Conservation (phyloP, 2,113 vertebrate species). For the Entelurus aequoreus region DNA sequence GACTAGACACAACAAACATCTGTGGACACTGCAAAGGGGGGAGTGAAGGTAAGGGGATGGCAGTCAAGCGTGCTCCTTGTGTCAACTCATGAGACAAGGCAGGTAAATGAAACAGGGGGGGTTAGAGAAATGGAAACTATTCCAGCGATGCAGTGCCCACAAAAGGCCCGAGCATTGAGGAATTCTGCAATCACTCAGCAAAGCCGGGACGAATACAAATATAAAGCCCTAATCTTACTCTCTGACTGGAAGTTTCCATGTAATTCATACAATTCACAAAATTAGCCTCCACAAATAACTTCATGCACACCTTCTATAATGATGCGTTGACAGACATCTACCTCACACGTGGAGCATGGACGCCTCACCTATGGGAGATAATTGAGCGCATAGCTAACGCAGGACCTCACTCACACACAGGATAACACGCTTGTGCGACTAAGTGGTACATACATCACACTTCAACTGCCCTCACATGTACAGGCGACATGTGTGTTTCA, state of each 20-base stretch:
- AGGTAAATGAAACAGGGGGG: slow-evolving; percentile 59
- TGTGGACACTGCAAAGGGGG: slow-evolving; percentile 36
- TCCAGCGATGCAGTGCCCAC: slow-evolving; percentile 60
- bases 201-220: slow-evolving; percentile 27
- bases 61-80: slow-evolving; percentile 43
- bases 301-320: slow-evolving; percentile 53
- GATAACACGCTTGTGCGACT: slow-evolving; percentile 42
- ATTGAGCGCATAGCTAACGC: slow-evolving; percentile 53
- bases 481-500: slow-evolving; percentile 65
- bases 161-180: slow-evolving; percentile 58
- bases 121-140: slow-evolving; percentile 57
- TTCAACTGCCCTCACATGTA: slow-evolving; percentile 47
- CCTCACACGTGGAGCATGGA: slow-evolving; percentile 29
- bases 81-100: slow-evolving; percentile 40
- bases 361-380: slow-evolving; percentile 37
- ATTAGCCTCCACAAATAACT: slow-evolving; percentile 48
- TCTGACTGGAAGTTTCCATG: slow-evolving; percentile 61
- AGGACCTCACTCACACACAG: slow-evolving; percentile 26
- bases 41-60: background rate
- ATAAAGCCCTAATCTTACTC: slow-evolving; percentile 23
- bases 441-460: slow-evolving; percentile 42
- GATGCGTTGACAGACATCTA: slow-evolving; percentile 48
- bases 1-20: slow-evolving; percentile 61
- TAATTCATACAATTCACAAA: slow-evolving; percentile 39
- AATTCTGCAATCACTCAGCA: slow-evolving; percentile 64